Base-by-base conservation (phyloP, 2,888 invertebrate genomes). In the Dryobotodes eremita region DNA sequence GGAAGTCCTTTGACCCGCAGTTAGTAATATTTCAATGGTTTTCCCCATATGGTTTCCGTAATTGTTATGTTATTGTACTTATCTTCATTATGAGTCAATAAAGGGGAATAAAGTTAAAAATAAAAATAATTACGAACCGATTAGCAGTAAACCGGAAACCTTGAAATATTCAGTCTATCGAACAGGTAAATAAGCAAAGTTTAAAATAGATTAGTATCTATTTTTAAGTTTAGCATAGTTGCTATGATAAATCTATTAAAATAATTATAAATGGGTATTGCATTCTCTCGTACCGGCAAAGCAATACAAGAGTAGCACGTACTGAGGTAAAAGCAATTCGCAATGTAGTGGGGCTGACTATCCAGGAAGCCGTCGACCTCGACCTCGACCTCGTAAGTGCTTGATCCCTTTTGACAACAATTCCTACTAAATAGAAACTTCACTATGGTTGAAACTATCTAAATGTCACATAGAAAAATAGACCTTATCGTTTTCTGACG, bases 1-100 rank as follows among this genome's bases (percentile, higher is more conserved):
- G 77, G 79, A 48, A 77, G 53, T 66, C 46, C 55, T 61, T 26
- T 59, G 17, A 53, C 65, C 64, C 42, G 59, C 5, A n/a, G 5
- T 3, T 48, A 48, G 48, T 48, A 17, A 8, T 31, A 13, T 10
- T 59, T 66, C 26, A 59, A n/a, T 31, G 66, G 66, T 7, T 62
- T 48, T 83, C n/a, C 83, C 53, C 48, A n/a, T 55, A 20, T 26
- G 6, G 23, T 15, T 59, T 36, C 6, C 5, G 17, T 62, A 15
- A 23, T 53, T 31, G 53, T 46, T 23, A 31, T 82, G 31, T 42
- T 42, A 15, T 31, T 50, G 1, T 17, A 55, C 15, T n/a, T n/a
- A n/a, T n/a, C n/a, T n/a, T n/a, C n/a, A n/a, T n/a, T n/a, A n/a
- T n/a, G 23, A 62, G 31, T 36, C 50, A 69, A 20, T n/a, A 50